Evolutionary conservation across 1,140 invertebrate species (phyloP).

Genomic region (Frieseomelitta varia): DNA sequence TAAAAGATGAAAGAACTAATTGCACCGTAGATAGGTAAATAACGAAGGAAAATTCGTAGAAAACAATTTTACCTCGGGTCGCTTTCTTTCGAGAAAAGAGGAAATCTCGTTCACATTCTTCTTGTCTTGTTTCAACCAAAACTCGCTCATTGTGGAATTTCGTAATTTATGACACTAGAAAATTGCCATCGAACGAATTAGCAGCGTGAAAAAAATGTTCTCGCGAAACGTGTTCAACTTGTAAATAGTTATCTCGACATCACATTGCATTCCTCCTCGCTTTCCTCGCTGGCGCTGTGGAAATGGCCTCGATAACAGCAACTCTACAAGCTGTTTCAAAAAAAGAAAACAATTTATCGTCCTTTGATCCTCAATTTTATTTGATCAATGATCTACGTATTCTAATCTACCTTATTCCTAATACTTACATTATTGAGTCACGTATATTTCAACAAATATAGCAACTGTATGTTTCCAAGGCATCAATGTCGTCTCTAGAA

Average conservation of each 20-base stretch:
- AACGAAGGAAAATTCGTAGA: neutral
- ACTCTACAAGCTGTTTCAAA: constrained; percentile 10
- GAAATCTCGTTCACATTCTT: neutral
- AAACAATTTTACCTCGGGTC: neutral
- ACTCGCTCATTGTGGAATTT: neutral
- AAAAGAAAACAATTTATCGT: neutral
- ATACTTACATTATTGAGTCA: neutral
- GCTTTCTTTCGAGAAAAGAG: constrained; percentile 15
- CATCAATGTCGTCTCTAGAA: neutral
- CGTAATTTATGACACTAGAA: neutral
- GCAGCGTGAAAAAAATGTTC: neutral
- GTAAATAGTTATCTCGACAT: constrained; percentile 11
- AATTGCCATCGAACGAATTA: neutral
- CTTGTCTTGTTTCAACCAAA: neutral
- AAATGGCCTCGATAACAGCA: constrained; percentile 36
- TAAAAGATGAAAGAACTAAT: neutral
- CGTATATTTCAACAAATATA: neutral
- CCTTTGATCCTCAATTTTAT: neutral
- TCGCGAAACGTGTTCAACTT: neutral
- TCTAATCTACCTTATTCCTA: too few species aligned
- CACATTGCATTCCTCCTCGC: constrained; percentile 25
- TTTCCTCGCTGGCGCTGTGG: constrained; percentile 17
- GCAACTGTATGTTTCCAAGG: neutral
- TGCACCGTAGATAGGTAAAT: neutral
- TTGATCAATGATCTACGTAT: neutral